A percentile compares a stretch with the other conserved stretches of the same genome.
phyloP scores from a whole-genome alignment of 2,797 vertebrate species.

The Telmatherina bonti region DNA sequence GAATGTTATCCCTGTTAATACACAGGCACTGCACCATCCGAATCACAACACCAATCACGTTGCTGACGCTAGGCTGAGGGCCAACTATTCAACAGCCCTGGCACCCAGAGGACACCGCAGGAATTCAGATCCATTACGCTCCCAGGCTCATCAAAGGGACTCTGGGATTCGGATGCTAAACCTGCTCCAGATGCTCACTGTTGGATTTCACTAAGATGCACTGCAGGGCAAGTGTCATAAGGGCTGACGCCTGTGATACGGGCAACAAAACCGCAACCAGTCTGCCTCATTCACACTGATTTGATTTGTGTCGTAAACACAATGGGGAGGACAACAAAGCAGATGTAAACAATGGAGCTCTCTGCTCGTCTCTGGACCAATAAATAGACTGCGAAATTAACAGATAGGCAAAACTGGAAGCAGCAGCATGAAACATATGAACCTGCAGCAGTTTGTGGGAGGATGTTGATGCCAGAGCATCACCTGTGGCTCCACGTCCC shows the following conservation, averaged over 20 bases:
- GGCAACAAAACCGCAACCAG: constrained; percentile 37
- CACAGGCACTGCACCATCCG: constrained; percentile 36
- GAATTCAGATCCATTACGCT: constrained; percentile 74
- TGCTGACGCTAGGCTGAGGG: constrained; percentile 64
- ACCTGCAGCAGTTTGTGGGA: constrained; percentile 8
- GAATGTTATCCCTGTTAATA: constrained; percentile 50
- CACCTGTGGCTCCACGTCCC: constrained; percentile 25
- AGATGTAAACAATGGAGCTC: constrained; percentile 55
- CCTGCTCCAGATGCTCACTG: constrained; percentile 77
- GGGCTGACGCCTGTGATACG: constrained; percentile 45
- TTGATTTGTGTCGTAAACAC: constrained; percentile 37
- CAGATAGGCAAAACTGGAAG: constrained; percentile 42
- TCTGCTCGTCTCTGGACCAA: constrained; percentile 43
- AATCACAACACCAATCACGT: constrained; percentile 71
- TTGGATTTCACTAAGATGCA: constrained; percentile 72
- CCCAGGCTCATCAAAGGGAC: constrained; percentile 76
- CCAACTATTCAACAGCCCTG: constrained; percentile 66
- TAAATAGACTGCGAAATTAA: constrained; percentile 29
- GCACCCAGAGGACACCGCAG: constrained; percentile 67
- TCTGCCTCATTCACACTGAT: constrained; percentile 25
- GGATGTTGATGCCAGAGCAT: neutral
- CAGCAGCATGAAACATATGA: constrained; percentile 22
- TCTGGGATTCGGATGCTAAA: constrained; percentile 69
- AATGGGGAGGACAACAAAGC: constrained; percentile 45
- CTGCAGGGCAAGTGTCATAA: constrained; percentile 62